Evolutionary conservation across 35 echinoderm and acorn worm genomes (phyloP).

Genomic region (Lytechinus variegatus): DNA sequence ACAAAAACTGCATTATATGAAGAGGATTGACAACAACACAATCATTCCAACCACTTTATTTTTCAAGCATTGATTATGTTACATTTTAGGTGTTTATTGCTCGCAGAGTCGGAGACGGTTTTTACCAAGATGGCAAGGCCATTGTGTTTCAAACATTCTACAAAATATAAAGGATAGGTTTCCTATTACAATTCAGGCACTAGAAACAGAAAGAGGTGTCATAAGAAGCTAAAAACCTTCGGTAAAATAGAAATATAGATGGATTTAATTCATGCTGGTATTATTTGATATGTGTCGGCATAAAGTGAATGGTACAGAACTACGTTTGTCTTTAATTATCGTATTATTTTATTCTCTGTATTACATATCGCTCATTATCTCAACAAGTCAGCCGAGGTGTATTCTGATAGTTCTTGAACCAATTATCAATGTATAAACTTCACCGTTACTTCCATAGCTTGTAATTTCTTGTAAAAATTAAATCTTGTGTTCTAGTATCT

Average conservation of each 20-base stretch:
- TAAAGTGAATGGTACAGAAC: constrained; percentile 11
- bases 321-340: background rate
- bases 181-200: constrained; percentile 8
- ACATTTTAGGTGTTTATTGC: background rate
- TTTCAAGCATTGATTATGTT: background rate
- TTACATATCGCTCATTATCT: background rate
- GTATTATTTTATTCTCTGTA: background rate
- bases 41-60: background rate
- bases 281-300: constrained; percentile 33
- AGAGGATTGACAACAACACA: background rate
- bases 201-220: background rate
- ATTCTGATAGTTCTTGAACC: too few species aligned
- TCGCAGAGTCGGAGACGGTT: background rate
- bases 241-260: constrained; percentile 29
- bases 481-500: too few species aligned
- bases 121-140: background rate
- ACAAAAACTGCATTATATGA: background rate
- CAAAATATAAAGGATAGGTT: background rate
- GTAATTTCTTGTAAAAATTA: too few species aligned
- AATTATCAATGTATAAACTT: too few species aligned
- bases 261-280: constrained; percentile 37
- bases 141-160: background rate
- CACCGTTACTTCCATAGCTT: too few species aligned
- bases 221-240: background rate
- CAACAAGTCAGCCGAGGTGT: background rate